Base-by-base conservation (phyloP, 2,113 vertebrate genomes). In the Diadophis punctatus region DNA sequence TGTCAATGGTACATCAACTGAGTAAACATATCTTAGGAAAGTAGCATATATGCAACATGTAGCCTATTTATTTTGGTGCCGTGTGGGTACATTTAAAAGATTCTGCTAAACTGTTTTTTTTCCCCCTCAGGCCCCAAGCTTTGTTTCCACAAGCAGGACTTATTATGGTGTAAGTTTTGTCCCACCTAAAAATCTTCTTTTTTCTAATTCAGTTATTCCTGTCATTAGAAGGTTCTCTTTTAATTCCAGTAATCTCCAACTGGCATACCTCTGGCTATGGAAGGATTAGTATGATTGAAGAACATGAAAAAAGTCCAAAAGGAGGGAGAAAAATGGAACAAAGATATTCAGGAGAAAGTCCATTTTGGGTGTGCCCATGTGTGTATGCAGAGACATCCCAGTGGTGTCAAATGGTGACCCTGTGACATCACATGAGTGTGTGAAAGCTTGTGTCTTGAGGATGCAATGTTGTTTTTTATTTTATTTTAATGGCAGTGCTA, bases 111-210 rank as follows among this genome's bases (percentile, higher is more conserved):
- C 0, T 89, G 0, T 87, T 20, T 60, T 60, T 34, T 16, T 92
- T 63, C 92, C 18, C 90, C 48, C n/a, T 25, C 90, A 96, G 95
- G 94, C 96, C 55, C 94, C 96, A 91, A 63, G 86, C 12, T 58
- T 96, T 51, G 8, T 49, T 88, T 48, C 91, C 4, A 6, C 0
- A 1, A 0, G 53, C 86, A 92, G 0, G 12, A 4, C 68, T 39
- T 0, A 11, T 7, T 6, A 51, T 2, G 2, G 7, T 94, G 93
- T 97, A 96, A 93, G 95, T 95, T 25, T 56, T 56, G 91, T n/a
- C 12, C 9, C 86, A 92, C 68, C 56, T 94, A 48, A 30, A 58
- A 92, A 52, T 34, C 74, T 86, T 48, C 92, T 60, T 86, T 39
- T 39, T 58, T 30, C 14, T 85, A 4, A 43, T 48, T 11, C 27